Base-by-base conservation (phyloP, 2,888 invertebrate genomes). In the Drosophila koepferae region DNA sequence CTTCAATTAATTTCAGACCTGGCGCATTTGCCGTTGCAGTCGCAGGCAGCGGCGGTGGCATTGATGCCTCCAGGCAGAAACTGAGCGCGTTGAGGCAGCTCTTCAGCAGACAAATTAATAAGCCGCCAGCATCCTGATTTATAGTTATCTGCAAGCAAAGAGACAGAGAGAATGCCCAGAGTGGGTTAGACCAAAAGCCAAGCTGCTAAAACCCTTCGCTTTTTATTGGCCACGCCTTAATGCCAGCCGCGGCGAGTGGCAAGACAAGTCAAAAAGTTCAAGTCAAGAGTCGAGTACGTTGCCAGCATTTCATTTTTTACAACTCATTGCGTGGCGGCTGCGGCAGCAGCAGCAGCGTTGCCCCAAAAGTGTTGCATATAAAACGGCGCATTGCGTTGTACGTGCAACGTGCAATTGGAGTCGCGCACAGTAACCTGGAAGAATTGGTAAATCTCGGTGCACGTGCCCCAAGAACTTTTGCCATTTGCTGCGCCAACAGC, bases 71-170 rank as follows among this genome's bases (percentile, higher is more conserved):
- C 67, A 92, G 83, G 77, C 93, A 91, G 56, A 92, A 75, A 63
- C 91, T 88, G 72, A 93, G 74, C 64, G 92, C 89, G 77, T 91
- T 90, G 64, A 93, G 87, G 80, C 92, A 90, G 74, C 91, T 91
- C 83, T 90, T 91, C 65, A 93, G 89, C 69, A 93, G 86, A 60
- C 91, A 91, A 86, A 93, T 92, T 82, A 98, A 96, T 92, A 95
- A 95, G 90, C 96, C 96, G 80, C 96, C 96, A 41, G 95, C 95
- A 83, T 96, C 95, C 41, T 95, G 94, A 85, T 97, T 97, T 81
- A 98, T 94, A 53, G 97, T 97, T 88, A 96, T 95, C 96, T 96
- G 93, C 59, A 94, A 77, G 53, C 23, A 78, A 23, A 54, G 53
- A 58, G 48, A 59, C 40, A 54, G 40, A 40, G 51, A 34, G 34